phyloP scores from a whole-genome alignment of 2,797 vertebrate genomes.

The Chiloscyllium punctatum region DNA sequence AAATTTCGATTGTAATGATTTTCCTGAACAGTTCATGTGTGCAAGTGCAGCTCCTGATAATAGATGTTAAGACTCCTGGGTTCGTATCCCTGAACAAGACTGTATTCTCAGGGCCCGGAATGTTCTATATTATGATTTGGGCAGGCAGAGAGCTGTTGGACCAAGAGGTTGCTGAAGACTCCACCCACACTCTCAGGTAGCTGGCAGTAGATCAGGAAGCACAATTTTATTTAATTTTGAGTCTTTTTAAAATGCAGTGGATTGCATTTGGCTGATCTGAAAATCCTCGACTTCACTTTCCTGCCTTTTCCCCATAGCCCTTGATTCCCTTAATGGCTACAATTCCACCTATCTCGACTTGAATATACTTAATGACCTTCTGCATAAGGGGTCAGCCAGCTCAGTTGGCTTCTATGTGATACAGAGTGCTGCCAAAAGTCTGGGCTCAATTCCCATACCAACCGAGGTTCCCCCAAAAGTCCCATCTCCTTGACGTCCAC shows the following conservation, averaged over 20 bases:
- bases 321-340: no score
- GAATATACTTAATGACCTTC: no score
- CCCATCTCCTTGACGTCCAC: no score
- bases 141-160: not conserved
- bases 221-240: not conserved
- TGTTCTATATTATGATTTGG: not conserved
- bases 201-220: not conserved
- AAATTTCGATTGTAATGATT: not conserved
- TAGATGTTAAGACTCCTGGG: not conserved
- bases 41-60: not conserved
- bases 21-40: not conserved
- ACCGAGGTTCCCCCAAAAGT: no score
- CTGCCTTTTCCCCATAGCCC: no score
- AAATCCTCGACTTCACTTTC: no score
- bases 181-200: not conserved
- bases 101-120: not conserved
- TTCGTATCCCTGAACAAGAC: not conserved
- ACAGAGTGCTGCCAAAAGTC: no score
- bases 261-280: not conserved
- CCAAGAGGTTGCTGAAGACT: not conserved
- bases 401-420: no score
- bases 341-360: no score
- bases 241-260: not conserved
- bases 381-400: no score
- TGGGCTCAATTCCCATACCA: no score